A percentile compares a stretch with the other conserved stretches of the same genome.
Evolutionary conservation across 2,797 vertebrate species (phyloP).

Genomic region (Gallirallus australis): DNA sequence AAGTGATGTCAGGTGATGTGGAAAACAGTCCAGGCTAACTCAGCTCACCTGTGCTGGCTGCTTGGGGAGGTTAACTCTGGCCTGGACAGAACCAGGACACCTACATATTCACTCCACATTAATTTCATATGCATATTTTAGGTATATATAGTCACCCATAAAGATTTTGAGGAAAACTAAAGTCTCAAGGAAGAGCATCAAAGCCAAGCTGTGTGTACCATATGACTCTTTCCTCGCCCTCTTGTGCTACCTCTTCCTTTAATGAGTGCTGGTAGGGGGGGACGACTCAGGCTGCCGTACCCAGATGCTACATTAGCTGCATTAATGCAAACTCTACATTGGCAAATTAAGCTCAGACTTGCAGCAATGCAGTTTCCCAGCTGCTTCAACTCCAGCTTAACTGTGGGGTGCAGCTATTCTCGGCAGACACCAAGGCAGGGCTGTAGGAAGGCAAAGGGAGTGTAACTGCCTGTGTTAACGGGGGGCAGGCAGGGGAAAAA

Average conservation of each 20-base stretch:
- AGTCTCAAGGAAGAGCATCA: neutral
- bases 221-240: neutral
- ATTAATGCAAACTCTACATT: neutral
- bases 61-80: no score
- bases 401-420: neutral
- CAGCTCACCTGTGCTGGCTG: no score
- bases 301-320: neutral
- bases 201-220: neutral
- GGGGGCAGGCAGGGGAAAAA: neutral
- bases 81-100: no score
- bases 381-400: neutral
- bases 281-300: neutral
- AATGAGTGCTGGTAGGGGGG: neutral
- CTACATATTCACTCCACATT: neutral
- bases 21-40: no score
- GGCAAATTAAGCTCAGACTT: neutral
- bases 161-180: neutral
- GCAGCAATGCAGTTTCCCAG: neutral
- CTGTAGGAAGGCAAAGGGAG: neutral
- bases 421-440: fast-evolving
- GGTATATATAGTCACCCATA: neutral
- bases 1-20: no score
- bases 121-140: neutral
- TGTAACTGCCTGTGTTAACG: neutral
- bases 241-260: neutral